These are phyloP conservation scores for Lerema accius DNA, from an alignment of 1,140 invertebrate genomes.

Conservation along the genomic window DNA sequence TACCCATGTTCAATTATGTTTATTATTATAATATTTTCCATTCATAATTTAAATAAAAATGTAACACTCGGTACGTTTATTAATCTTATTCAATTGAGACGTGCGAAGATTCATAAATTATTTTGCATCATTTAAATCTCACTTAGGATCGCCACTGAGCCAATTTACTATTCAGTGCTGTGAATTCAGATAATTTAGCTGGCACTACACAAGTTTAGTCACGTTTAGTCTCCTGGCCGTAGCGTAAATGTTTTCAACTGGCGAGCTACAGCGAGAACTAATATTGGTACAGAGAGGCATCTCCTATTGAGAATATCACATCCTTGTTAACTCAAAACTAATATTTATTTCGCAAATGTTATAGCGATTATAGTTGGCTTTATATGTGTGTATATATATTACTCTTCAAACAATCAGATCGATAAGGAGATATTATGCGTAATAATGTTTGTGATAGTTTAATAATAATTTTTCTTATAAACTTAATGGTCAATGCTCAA, in stretches of 20 bases:
- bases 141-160: conserved; percentile 34
- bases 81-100: conserved; percentile 15
- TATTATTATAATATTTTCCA: too few relatives aligned
- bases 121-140: conserved; percentile 29
- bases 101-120: conserved; percentile 27
- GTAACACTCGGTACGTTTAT: neutral
- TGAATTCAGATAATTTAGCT: conserved; percentile 59
- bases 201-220: conserved; percentile 48
- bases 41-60: conserved; percentile 2
- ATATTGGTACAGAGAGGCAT: conserved; percentile 17
- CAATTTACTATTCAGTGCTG: conserved; percentile 49
- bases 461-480: too few relatives aligned
- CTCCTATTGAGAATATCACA: neutral
- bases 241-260: conserved; percentile 55
- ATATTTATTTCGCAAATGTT: too few relatives aligned
- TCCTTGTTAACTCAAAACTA: neutral
- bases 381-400: too few relatives aligned
- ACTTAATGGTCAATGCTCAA: too few relatives aligned
- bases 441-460: too few relatives aligned
- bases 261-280: conserved; percentile 37
- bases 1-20: too few relatives aligned
- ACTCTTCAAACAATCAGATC: too few relatives aligned
- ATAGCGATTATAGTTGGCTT: too few relatives aligned
- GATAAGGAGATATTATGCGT: too few relatives aligned
- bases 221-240: conserved; percentile 52